These are phyloP conservation scores for Lepilemur septentrionalis DNA, from an alignment of 2,797 vertebrate species.

Conservation along the genomic window DNA sequence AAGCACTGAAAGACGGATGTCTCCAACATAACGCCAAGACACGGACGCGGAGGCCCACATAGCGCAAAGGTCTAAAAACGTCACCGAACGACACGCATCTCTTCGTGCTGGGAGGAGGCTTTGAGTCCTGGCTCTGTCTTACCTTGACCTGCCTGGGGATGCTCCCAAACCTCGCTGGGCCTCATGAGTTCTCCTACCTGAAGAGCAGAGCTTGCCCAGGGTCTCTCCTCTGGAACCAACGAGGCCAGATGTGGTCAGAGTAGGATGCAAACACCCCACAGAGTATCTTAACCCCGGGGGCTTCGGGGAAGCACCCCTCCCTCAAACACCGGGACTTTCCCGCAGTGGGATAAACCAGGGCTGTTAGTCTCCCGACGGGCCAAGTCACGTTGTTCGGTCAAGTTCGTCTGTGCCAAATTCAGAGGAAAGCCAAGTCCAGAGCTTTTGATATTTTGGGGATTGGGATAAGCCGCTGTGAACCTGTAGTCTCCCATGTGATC, in stretches of 20 bases:
- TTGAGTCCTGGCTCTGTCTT: background rate
- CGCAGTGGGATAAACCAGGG: too few relatives aligned
- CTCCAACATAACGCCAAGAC: background rate
- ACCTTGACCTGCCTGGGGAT: background rate
- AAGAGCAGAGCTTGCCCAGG: background rate
- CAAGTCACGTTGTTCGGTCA: background rate
- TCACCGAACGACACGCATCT: accelerated
- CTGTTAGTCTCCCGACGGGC: background rate
- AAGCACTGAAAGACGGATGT: background rate
- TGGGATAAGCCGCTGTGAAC: background rate
- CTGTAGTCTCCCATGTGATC: background rate
- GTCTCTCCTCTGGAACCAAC: background rate
- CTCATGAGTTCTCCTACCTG: background rate
- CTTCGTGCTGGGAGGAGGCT: background rate
- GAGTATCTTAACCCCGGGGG: background rate
- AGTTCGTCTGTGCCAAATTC: background rate
- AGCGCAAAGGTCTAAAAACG: background rate
- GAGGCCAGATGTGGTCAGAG: background rate
- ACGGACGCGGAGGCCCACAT: accelerated
- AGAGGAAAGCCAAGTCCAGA: background rate
- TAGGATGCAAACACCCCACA: background rate
- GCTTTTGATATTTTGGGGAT: background rate
- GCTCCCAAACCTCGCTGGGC: accelerated
- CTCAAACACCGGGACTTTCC: background rate
- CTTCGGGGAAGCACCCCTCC: too few relatives aligned